phyloP scores from a whole-genome alignment of 2,888 invertebrate species.

The Serripes groenlandicus region DNA sequence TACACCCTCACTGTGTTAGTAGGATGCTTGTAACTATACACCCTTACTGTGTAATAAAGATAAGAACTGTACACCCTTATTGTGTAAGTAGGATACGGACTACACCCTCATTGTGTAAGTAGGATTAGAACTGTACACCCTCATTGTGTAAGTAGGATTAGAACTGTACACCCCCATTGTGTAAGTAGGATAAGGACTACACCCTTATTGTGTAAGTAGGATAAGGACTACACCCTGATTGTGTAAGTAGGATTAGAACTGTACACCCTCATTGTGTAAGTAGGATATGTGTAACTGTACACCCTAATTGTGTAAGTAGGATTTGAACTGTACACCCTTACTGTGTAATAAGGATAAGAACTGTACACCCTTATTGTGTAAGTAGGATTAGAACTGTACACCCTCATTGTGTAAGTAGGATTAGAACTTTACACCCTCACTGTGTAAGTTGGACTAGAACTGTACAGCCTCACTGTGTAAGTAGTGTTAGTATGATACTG shows the following conservation, averaged over 20 bases:
- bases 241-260: too few species aligned
- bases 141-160: conserved; percentile 63
- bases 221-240: too few species aligned
- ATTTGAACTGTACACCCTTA: conserved; percentile 19
- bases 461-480: conserved; percentile 62
- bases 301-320: conserved; percentile 61
- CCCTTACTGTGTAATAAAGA: conserved; percentile 47
- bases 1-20: conserved; percentile 51
- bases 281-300: conserved; percentile 72
- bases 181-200: too few species aligned
- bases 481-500: too few species aligned
- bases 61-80: conserved; percentile 68
- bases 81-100: conserved; percentile 38
- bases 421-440: conserved; percentile 16
- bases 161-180: conserved; percentile 65
- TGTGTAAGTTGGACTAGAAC: conserved; percentile 64
- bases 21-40: conserved; percentile 37
- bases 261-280: conserved; percentile 71
- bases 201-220: too few species aligned
- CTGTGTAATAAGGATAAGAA: conserved; percentile 62
- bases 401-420: conserved; percentile 62
- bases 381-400: conserved; percentile 69
- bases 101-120: too few species aligned
- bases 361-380: conserved; percentile 62
- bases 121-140: conserved; percentile 66